These are phyloP conservation scores for Xylota segnis DNA, from an alignment of 2,888 invertebrate species.

Conservation along the genomic window DNA sequence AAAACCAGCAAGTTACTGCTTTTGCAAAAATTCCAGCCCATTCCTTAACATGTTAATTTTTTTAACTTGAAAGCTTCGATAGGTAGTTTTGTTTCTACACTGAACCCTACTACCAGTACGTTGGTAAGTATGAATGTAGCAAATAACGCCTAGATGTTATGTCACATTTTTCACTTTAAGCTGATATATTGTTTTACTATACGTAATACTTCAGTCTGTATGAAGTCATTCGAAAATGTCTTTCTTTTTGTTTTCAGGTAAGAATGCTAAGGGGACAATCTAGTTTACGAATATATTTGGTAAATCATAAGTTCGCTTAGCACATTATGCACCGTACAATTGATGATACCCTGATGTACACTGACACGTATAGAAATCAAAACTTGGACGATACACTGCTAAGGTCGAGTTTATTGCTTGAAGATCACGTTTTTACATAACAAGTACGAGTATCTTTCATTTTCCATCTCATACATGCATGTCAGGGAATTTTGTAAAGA, in stretches of 20 bases:
- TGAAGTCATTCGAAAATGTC: neutral
- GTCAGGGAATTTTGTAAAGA: constrained; percentile 15
- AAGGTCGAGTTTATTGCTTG: neutral
- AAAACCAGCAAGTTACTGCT: too few relatives aligned
- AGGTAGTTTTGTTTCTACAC: too few relatives aligned
- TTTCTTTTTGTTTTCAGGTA: constrained; percentile 39
- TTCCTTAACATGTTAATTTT: too few relatives aligned
- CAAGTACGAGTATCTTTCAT: neutral
- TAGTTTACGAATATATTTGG: neutral
- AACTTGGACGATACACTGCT: neutral
- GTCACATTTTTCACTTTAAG: too few relatives aligned
- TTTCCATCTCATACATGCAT: neutral
- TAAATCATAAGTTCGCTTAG: neutral
- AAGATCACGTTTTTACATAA: neutral
- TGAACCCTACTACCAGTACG: too few relatives aligned
- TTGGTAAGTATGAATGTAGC: too few relatives aligned
- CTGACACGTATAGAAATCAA: neutral
- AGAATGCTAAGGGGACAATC: neutral
- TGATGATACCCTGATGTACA: neutral
- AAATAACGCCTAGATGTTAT: too few relatives aligned
- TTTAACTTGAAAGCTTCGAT: too few relatives aligned
- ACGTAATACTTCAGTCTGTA: too few relatives aligned
- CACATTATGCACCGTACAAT: neutral
- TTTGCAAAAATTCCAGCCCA: too few relatives aligned
- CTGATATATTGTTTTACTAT: too few relatives aligned